These are phyloP conservation scores for Saimiri boliviensis DNA, from an alignment of 2,113 vertebrate species.

Conservation along the genomic window DNA sequence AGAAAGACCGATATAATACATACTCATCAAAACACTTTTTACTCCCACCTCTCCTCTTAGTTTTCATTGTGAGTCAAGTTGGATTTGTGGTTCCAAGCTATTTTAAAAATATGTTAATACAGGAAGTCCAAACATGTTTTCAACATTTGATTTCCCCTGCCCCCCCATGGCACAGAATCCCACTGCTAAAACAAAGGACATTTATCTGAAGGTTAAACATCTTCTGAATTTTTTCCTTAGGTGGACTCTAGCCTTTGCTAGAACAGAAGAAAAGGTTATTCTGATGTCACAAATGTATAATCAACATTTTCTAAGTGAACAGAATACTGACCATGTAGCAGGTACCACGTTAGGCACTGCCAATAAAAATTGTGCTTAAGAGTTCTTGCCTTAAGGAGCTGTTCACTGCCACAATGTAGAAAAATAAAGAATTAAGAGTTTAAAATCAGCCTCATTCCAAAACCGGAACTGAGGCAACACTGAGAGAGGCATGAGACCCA, in stretches of 20 bases:
- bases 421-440: conserved; percentile 8
- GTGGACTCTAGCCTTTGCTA: conserved; percentile 9
- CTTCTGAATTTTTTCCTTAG: conserved; percentile 4
- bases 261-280: neutral
- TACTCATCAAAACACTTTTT: neutral
- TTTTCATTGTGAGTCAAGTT: conserved; percentile 5
- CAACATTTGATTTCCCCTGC: neutral
- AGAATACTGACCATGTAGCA: neutral
- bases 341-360: neutral
- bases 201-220: neutral
- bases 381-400: neutral
- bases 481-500: neutral
- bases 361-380: neutral
- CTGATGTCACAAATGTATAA: neutral
- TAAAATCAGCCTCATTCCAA: neutral
- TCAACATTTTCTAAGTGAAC: neutral
- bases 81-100: neutral
- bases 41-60: neutral
- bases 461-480: neutral
- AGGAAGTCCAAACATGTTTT: neutral
- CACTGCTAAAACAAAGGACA: conserved; percentile 33
- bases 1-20: neutral
- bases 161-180: neutral
- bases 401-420: neutral
- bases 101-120: conserved; percentile 15